Evolutionary conservation across 2,888 invertebrate species (phyloP), one percentile per base, ranked within the genome.

Genomic region (Mycogona germanica): DNA sequence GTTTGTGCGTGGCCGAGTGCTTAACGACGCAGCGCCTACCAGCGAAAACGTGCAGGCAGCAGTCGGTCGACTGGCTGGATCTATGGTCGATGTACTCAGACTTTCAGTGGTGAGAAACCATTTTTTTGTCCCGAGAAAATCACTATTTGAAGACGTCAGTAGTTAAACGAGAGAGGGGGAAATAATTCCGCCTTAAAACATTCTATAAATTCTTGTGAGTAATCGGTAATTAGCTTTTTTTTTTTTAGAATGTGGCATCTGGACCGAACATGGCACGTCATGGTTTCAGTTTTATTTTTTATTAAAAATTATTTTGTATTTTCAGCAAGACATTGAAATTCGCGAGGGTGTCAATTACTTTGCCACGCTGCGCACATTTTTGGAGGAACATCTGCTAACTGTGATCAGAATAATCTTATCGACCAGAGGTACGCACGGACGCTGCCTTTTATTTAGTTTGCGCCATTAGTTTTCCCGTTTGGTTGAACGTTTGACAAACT

Each of bases 1-100:
- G 37, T 76, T 77, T 64, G 66, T 76, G 37, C 60, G 66, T 17
- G 66, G 68, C 6, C 64, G 71, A 4, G 65, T 76, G 1, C 65
- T 76, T 50, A 64, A 72, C 25, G 73, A 70, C 40, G 64, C 64
- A 7, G 62, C 64, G 46, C 66, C 70, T 2, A 70, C 67, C 1
- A 64, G 68, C 4, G 68, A 67, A 19, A 72, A 72, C 49, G 67
- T 75, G 23, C 64, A 69, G 19, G 63, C 66, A 37, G 73, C 70
- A 29, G 70, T 73, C 3, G 71, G 73, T 17, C 65, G 68, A 57
- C 60, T 55, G 19, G 51, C 28, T 19, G 28, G 17, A 14, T 32
- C 32, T 23, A 30, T 52, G 28, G 29, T 42, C 26, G 51, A 26
- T 5, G 51, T 47, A 2, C 63, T 66, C 56, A 64, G 76, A 19